A percentile compares a stretch with the other conserved stretches of the same genome.
These are phyloP conservation scores for Crematogaster levior DNA, from an alignment of 2,888 invertebrate genomes.

Conservation along the genomic window DNA sequence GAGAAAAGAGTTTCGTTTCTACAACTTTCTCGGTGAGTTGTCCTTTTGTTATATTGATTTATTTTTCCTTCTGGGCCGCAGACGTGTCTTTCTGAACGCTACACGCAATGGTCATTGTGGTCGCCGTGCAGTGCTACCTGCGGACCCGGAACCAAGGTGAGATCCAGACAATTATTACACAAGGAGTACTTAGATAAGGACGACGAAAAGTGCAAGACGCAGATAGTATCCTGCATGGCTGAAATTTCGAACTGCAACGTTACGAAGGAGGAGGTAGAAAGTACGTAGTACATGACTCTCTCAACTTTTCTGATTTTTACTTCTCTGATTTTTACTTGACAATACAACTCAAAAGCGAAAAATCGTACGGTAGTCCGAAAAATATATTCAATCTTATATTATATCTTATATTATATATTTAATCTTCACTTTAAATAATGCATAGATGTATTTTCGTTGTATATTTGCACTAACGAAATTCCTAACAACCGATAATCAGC, in stretches of 20 bases:
- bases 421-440: too few species aligned
- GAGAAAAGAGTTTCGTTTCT: not conserved
- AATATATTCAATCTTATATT: not conserved
- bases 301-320: too few species aligned
- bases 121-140: constrained; percentile 96
- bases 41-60: not conserved
- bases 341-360: not conserved
- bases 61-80: constrained; percentile 60
- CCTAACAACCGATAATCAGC: not conserved
- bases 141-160: constrained; percentile 91
- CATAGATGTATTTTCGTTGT: not conserved
- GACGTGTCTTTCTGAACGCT: constrained; percentile 86
- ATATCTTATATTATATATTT: not conserved
- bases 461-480: not conserved
- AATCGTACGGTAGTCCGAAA: not conserved
- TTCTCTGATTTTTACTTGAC: not conserved
- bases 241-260: constrained; percentile 80
- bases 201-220: constrained; percentile 79
- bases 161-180: constrained; percentile 87
- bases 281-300: constrained; percentile 67
- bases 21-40: not conserved
- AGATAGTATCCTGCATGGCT: constrained; percentile 78
- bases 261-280: constrained; percentile 77
- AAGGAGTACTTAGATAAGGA: constrained; percentile 66
- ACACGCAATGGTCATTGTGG: constrained; percentile 94